Evolutionary conservation across 2,113 vertebrate genomes (phyloP).

Genomic region (Strix aluco): DNA sequence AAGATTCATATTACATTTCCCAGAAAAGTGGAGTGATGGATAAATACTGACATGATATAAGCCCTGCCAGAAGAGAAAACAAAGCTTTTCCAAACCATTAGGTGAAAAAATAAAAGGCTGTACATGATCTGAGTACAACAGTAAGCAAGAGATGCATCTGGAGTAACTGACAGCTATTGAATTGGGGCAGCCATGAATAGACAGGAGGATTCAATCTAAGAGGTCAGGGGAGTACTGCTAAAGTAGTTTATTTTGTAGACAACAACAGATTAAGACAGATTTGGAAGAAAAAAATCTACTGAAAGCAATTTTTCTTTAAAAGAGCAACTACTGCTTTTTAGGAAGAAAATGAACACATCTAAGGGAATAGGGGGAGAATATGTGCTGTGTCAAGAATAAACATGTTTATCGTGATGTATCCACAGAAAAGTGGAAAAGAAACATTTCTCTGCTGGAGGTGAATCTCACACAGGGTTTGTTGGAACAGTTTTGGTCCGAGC

Average conservation of each 20-base stretch:
- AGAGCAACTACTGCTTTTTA: neutral
- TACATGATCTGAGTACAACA: neutral
- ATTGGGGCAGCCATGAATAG: neutral
- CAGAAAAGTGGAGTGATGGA: neutral
- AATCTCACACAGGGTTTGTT: neutral
- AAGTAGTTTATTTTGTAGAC: neutral
- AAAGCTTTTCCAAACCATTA: neutral
- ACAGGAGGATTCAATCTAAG: neutral
- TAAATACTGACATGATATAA: neutral
- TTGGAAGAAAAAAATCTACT: neutral
- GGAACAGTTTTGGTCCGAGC: neutral
- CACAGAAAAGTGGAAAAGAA: neutral
- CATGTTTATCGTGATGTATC: neutral
- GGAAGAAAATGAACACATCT: neutral
- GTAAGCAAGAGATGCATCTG: neutral
- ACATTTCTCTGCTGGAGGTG: neutral
- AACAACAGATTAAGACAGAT: neutral
- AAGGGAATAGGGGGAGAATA: neutral
- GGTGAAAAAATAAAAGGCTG: neutral
- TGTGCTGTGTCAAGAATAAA: neutral
- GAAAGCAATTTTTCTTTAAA: neutral
- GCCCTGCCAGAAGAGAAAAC: neutral
- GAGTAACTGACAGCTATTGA: neutral
- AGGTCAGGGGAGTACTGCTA: neutral
- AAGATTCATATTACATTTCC: neutral